Percentiles rank a stretch among this genome's conserved stretches.
phyloP scores from a whole-genome alignment of 2,797 vertebrate species.

The Melopsittacus undulatus region DNA sequence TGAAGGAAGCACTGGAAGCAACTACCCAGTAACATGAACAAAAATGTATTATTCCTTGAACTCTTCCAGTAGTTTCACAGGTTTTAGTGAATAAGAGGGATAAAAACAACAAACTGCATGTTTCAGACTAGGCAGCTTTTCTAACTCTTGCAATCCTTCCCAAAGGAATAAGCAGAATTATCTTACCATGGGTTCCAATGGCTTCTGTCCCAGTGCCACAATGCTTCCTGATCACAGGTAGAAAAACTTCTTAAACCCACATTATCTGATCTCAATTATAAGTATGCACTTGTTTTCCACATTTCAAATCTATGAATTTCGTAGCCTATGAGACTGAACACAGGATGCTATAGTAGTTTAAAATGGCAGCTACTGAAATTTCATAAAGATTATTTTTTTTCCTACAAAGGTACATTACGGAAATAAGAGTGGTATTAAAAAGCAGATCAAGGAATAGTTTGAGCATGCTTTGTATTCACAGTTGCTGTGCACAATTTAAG shows the following conservation, averaged over 20 bases:
- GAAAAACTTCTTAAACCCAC: not conserved
- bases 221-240: not conserved
- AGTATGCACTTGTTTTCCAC: not conserved
- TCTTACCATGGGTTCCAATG: not conserved
- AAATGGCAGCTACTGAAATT: not conserved
- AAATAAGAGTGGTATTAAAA: not conserved
- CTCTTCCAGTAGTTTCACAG: not conserved
- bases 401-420: not conserved
- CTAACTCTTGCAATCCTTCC: not conserved
- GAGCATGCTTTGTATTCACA: not conserved
- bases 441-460: not conserved
- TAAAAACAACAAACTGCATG: not conserved
- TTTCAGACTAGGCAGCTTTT: not conserved
- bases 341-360: not conserved
- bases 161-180: not conserved
- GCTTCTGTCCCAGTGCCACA: not conserved
- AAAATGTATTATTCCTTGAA: not conserved
- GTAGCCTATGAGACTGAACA: not conserved
- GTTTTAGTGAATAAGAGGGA: not conserved
- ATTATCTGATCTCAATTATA: not conserved
- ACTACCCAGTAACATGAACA: not conserved
- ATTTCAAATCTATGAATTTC: not conserved
- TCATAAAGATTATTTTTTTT: not conserved
- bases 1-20: not conserved
- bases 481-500: not conserved